Evolutionary conservation across 2,888 invertebrate genomes (phyloP).

Genomic region (Pterostichus niger): DNA sequence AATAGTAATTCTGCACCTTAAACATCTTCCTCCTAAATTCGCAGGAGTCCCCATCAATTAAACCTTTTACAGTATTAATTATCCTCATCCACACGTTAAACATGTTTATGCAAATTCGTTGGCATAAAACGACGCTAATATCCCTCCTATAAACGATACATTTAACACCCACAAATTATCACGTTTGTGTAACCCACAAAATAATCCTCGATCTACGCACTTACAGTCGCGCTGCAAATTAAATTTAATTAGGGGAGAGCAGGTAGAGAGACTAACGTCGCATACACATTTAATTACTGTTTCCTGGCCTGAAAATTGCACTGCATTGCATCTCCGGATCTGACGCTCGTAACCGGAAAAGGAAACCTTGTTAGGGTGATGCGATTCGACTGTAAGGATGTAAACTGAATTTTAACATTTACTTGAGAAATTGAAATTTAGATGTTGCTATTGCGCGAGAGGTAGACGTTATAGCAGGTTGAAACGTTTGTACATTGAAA

Average conservation of each 20-base stretch:
- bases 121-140: constrained; percentile 40
- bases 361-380: constrained; percentile 40
- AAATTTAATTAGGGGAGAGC: constrained; percentile 6
- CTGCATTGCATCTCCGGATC: constrained; percentile 13
- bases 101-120: constrained; percentile 46
- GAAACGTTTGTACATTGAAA: not conserved
- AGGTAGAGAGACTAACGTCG: constrained; percentile 1
- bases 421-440: constrained; percentile 43
- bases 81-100: constrained; percentile 42
- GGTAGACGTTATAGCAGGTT: not conserved
- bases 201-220: constrained; percentile 11
- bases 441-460: not conserved
- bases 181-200: not conserved
- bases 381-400: constrained; percentile 25
- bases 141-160: constrained; percentile 36
- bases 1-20: not conserved
- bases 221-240: not conserved
- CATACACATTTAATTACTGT: constrained; percentile 26
- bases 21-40: constrained; percentile 28
- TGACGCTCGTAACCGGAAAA: not conserved
- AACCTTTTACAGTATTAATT: constrained; percentile 46
- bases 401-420: constrained; percentile 45
- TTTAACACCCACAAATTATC: constrained; percentile 33
- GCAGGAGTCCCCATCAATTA: constrained; percentile 29
- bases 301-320: constrained; percentile 17